Percentiles rank a stretch among this genome's conserved stretches.
Evolutionary conservation across 2,797 vertebrate genomes (phyloP).

Genomic region (Coluber constrictor): DNA sequence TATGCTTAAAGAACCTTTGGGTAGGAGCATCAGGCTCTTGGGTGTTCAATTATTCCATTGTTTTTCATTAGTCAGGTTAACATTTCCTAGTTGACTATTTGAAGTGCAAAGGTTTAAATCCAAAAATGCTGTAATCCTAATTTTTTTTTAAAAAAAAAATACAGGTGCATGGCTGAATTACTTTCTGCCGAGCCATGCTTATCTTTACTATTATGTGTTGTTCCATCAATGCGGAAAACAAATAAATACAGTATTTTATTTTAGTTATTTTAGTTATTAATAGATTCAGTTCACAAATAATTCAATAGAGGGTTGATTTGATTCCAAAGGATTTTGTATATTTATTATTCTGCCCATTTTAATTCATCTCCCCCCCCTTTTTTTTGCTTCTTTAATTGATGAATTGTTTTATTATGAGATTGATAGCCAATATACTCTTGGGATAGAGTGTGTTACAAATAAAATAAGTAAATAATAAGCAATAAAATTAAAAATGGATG

Average conservation of each 20-base stretch:
- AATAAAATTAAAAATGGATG: slow-evolving; percentile 34
- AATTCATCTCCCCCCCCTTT: neutral
- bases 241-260: slow-evolving; percentile 17
- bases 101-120: slow-evolving; percentile 26
- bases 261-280: slow-evolving; percentile 56
- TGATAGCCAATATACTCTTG: neutral
- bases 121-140: slow-evolving; percentile 36
- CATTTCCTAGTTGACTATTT: neutral
- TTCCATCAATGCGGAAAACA: slow-evolving; percentile 45
- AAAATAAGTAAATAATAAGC: neutral
- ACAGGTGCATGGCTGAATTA: slow-evolving; percentile 32
- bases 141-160: slow-evolving; percentile 45
- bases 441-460: neutral
- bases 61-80: neutral
- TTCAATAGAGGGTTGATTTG: slow-evolving; percentile 47
- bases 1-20: neutral
- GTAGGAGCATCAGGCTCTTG: neutral
- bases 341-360: neutral
- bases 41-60: neutral
- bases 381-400: neutral
- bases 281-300: slow-evolving; percentile 38
- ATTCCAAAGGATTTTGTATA: slow-evolving; percentile 17
- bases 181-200: slow-evolving; percentile 35
- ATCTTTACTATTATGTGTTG: slow-evolving; percentile 38
- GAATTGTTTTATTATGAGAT: neutral